Base-by-base conservation (phyloP, 2,888 invertebrate species). In the Lasioglossum morio region DNA sequence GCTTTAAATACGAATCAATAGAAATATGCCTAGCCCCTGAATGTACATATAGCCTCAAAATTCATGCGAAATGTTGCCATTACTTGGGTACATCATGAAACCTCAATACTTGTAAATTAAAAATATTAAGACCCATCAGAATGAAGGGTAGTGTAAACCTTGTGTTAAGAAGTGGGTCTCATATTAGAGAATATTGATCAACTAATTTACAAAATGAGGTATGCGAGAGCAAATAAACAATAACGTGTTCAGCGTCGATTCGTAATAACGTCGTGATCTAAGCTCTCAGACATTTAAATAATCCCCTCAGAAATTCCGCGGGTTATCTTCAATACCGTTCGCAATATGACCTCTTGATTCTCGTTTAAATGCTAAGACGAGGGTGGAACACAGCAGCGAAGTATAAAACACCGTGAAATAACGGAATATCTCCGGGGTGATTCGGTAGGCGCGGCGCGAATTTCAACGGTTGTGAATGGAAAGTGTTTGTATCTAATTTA, bases 401-500 rank as follows among this genome's bases (percentile, higher is more conserved):
- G 86, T 90, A 91, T 92, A 91, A 92, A 92, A 87, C 88, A 81
- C 81, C 89, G 88, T 92, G 87, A 91, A 92, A 92, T 91, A 92
- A 91, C 91, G 87, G 90, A 91, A 90, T 89, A 85, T 88, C 89
- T 84, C 81, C 77, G 73, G 86, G 87, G 88, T 89, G 91, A 92
- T 93, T 93, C 90, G 90, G 91, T 93, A 91, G 92, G 92, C 90
- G 86, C 90, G 91, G 89, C 89, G 91, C 87, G 90, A 89, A 89
- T 91, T 92, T 90, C 90, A 88, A 89, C 91, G 91, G 90, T 88
- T 91, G 89, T 82, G 89, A 91, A 91, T 91, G 87, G 92, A 90
- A 92, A 92, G 92, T 89, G 92, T 92, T 93, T 93, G 93, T 94
- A 94, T 94, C 94, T 94, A 94, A 94, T 94, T 94, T 94, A 94